Base-by-base conservation (phyloP, 2,888 invertebrate genomes). In the Dasypolia templi region DNA sequence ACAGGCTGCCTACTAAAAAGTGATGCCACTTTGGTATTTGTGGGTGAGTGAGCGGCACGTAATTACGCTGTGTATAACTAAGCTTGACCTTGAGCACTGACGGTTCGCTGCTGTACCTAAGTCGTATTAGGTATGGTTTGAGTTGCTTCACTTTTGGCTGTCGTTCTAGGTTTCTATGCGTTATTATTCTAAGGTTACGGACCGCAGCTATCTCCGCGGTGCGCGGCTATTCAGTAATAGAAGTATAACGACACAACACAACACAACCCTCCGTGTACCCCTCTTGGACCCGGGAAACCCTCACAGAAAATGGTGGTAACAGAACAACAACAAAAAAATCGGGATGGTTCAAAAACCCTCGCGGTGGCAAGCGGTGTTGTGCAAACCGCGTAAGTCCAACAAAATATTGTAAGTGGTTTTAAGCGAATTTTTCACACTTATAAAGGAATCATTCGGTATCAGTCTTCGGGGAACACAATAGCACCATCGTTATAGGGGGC, bases 391-490 rank as follows among this genome's bases (percentile, higher is more conserved):
- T n/a, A n/a, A n/a, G n/a, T 59, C 29, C 72, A 67, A 62, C 11
- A 69, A 63, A 75, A 72, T 22, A 69, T 49, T 65, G 4, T 72
- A 61, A 22, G n/a, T 44, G 26, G 61, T 55, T 55, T 46, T 46
- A 58, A 77, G 70, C 58, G 35, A 62, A 12, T 35, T 67, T 62
- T 79, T 66, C 51, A 72, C 35, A 75, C 53, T 58, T 58, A 42
- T 12, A 19, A 53, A 65, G 53, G 51, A 63, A 72, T 61, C 42
- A 35, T 79, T 72, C 58, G 68, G 67, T 73, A 83, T 92, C 92
- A 93, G 88, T 93, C 88, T 90, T 92, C 85, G 49, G 93, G 93
- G 83, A 93, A 92, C 72, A 89, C 89, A 77, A 92, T 88, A 74
- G 86, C 82, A 77, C 85, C 89, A 72, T 85, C 80, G 58, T 70